Conservation (phyloP, 2,888 invertebrate species). For the Opisthograptis luteolata region DNA sequence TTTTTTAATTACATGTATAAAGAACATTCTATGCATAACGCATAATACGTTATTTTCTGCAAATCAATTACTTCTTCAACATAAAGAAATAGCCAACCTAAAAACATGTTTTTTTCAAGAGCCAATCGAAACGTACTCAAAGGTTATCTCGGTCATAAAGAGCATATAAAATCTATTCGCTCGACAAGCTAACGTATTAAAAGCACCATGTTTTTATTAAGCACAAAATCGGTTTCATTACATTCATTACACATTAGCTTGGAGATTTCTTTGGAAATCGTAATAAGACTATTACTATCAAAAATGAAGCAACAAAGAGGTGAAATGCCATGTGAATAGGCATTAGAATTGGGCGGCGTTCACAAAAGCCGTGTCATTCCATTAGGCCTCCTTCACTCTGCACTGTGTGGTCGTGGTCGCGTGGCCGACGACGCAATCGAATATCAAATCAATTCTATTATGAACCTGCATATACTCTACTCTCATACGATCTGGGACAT, state of each 20-base stretch:
- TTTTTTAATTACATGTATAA: not conserved
- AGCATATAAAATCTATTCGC: slow-evolving; percentile 54
- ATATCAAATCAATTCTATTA: slow-evolving; percentile 80
- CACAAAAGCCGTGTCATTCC: slow-evolving; percentile 83
- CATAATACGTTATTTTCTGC: not conserved
- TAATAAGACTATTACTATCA: slow-evolving; percentile 83
- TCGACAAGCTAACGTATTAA: slow-evolving; percentile 48
- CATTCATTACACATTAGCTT: slow-evolving; percentile 55
- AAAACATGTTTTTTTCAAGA: slow-evolving; percentile 31
- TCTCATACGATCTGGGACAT: slow-evolving; percentile 48
- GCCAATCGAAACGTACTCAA: slow-evolving; percentile 30
- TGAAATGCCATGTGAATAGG: slow-evolving; percentile 84
- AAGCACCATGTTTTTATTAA: slow-evolving; percentile 47
- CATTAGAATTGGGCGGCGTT: slow-evolving; percentile 83
- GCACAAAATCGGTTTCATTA: slow-evolving; percentile 40
- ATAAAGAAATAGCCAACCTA: slow-evolving; percentile 17
- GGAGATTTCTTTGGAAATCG: slow-evolving; percentile 71
- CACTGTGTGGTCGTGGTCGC: slow-evolving; percentile 80
- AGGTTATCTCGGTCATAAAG: slow-evolving; percentile 49
- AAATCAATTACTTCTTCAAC: slow-evolving; percentile 5
- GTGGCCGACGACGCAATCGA: slow-evolving; percentile 70
- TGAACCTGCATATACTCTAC: too few relatives aligned
- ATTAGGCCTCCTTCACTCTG: slow-evolving; percentile 80
- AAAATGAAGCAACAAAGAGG: slow-evolving; percentile 83
- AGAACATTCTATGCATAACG: not conserved